Evolutionary conservation across 1,140 invertebrate genomes (phyloP), one percentile per base, ranked within the genome.

Genomic region (Drosophila orena): DNA sequence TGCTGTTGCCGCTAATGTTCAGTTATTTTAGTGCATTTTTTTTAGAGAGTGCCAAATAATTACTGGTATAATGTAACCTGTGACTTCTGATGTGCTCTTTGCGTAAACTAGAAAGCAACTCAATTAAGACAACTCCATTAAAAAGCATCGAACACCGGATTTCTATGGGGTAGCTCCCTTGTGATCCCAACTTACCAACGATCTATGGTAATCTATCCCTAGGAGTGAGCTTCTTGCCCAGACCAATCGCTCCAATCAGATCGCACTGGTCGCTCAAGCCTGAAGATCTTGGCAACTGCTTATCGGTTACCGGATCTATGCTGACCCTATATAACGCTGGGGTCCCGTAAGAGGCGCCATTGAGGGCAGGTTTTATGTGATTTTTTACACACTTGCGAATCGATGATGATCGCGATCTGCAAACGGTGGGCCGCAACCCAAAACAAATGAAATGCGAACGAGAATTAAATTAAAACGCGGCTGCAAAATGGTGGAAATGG

Each of bases 321-420:
- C 24, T 37, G 50, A 20, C 24, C 58, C 58, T 10, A 49, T 14
- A 52, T 30, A 37, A 20, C 34, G 7, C 15, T 27, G 22, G 22
- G 8, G 58, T 2, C 27, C 42, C 56, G 11, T 12, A 40, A 52
- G 62, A 89, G 84, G 84, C 80, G 84, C 84, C 85, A 89, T 71
- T 61, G 85, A 47, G 80, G 61, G 85, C 80, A 84, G 79, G 85
- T 89, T 89, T 89, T 74, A 89, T 89, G 84, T 89, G 84, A 90
- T 84, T 89, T 88, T 90, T 90, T 84, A 89, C 84, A 89, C 77
- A 79, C 62, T 24, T 40, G 50, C 54, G 50, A 54, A 60, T 70
- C 64, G 66, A 68, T 65, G 58, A 34, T 59, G 73, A 68, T 50
- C 8, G 55, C 46, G 24, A 52, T 40, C 54, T 24, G 54, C 79